These are phyloP conservation scores for Cirrhinus mrigala DNA, from an alignment of 2,797 vertebrate genomes.

Conservation along the genomic window DNA sequence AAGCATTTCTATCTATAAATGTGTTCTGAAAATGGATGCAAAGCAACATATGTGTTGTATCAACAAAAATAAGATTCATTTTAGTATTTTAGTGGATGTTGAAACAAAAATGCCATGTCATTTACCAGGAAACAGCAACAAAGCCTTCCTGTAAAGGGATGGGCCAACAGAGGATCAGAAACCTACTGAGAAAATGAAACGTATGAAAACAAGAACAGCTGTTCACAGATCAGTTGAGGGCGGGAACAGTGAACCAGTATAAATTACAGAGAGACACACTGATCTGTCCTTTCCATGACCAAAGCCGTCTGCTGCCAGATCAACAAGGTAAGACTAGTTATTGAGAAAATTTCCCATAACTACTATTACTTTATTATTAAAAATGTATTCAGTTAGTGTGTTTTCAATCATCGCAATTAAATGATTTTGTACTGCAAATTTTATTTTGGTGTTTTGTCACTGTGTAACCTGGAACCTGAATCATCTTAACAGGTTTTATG, in stretches of 20 bases:
- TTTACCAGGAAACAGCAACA: neutral
- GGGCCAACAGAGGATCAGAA: neutral
- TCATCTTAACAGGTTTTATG: neutral
- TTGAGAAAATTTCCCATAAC: neutral
- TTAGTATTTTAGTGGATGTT: neutral
- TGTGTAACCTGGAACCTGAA: neutral
- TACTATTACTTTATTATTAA: neutral
- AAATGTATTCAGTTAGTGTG: too few relatives aligned
- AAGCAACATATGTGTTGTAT: neutral
- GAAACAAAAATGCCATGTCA: neutral
- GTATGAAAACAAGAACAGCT: neutral
- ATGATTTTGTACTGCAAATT: neutral
- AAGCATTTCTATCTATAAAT: too few relatives aligned
- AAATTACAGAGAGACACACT: neutral
- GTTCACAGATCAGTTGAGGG: conserved; percentile 9
- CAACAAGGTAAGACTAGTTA: conserved; percentile 11
- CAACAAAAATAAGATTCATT: neutral
- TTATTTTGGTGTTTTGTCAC: neutral
- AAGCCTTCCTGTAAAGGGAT: neutral
- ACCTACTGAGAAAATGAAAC: neutral
- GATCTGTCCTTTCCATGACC: neutral
- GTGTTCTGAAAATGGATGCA: neutral
- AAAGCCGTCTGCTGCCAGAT: neutral
- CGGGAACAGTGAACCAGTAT: neutral
- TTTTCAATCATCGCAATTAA: neutral